Conservation (phyloP, 2,113 vertebrate genomes). For the Alethe diademata region DNA sequence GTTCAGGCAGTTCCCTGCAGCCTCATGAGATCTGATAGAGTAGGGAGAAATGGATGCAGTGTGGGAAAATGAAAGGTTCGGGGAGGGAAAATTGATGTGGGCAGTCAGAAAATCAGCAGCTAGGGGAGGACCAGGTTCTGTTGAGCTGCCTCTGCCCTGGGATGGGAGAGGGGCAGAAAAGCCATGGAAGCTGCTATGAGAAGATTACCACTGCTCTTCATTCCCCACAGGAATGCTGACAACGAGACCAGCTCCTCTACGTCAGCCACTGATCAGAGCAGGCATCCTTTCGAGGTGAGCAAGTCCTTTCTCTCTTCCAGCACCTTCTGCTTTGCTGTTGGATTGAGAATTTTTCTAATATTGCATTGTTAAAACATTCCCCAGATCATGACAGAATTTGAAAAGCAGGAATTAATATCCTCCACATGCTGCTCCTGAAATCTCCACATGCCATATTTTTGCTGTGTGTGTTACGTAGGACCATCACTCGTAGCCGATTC, state of each 20-base stretch:
- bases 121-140: not conserved
- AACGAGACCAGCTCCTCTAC: slow-evolving; percentile 82
- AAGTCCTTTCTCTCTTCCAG: not conserved
- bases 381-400: not conserved
- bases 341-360: not conserved
- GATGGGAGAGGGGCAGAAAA: not conserved
- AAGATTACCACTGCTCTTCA: not conserved
- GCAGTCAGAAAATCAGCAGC: not conserved
- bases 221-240: slow-evolving; percentile 79
- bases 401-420: not conserved
- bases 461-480: not conserved
- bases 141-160: not conserved
- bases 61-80: not conserved
- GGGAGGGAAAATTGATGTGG: not conserved
- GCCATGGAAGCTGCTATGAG: not conserved
- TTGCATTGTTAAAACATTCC: rapidly evolving
- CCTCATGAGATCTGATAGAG: not conserved
- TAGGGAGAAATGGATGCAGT: not conserved
- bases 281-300: slow-evolving; percentile 85
- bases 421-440: not conserved
- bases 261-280: slow-evolving; percentile 80
- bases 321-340: not conserved
- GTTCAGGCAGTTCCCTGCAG: not conserved
- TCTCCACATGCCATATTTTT: not conserved
- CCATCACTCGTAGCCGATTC: not conserved